Evolutionary conservation across 2,888 invertebrate genomes (phyloP).

Genomic region (Scelioninae gen. 2): DNA sequence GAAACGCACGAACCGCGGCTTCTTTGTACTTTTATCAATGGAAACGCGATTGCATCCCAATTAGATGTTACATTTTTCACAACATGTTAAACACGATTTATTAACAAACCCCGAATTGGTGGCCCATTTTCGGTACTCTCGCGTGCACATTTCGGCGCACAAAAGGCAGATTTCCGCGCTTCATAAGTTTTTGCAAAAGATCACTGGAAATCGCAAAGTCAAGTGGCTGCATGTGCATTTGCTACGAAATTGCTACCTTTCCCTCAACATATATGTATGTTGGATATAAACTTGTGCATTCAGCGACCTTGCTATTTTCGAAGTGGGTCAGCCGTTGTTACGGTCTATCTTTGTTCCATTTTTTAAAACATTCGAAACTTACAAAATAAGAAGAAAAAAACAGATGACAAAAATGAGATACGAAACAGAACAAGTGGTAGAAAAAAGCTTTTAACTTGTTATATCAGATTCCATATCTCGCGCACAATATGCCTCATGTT

Average conservation of each 20-base stretch:
- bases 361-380: constrained; percentile 53
- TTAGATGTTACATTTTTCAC: not conserved
- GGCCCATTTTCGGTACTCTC: not conserved
- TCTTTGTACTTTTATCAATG: not conserved
- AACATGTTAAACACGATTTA: not conserved
- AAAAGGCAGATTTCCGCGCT: not conserved
- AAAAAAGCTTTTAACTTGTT: constrained; percentile 52
- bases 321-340: constrained; percentile 50
- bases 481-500: constrained; percentile 35
- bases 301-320: constrained; percentile 47
- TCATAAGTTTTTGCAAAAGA: constrained; percentile 23
- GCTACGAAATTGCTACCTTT: constrained; percentile 35
- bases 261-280: constrained; percentile 5
- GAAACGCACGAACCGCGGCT: constrained; percentile 2
- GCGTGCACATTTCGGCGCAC: not conserved
- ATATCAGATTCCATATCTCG: constrained; percentile 40
- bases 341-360: constrained; percentile 52
- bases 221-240: constrained; percentile 36
- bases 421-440: constrained; percentile 29
- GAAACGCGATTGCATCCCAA: not conserved
- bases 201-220: constrained; percentile 38
- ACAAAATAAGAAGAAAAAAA: not conserved
- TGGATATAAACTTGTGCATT: constrained; percentile 41
- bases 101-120: too few relatives aligned
- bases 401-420: constrained; percentile 7